phyloP scores from a whole-genome alignment of 1,140 invertebrate genomes.

The Bombus pyrosoma region DNA sequence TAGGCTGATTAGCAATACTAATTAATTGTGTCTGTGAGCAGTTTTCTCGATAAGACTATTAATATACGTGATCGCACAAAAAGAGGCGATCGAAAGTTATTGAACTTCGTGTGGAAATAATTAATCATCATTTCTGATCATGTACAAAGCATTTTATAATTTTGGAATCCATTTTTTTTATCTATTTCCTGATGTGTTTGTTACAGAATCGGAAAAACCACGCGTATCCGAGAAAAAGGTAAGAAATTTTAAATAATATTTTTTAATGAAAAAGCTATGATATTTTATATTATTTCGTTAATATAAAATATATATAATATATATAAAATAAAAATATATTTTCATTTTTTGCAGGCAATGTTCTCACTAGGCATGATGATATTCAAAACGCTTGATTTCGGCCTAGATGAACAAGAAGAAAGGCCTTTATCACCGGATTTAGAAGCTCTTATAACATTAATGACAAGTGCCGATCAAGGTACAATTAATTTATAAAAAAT shows the following conservation, averaged over 20 bases:
- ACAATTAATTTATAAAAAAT: constrained; percentile 57
- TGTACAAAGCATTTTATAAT: not conserved
- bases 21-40: not conserved
- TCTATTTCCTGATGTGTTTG: not conserved
- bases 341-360: constrained; percentile 86
- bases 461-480: constrained; percentile 87
- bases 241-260: constrained; percentile 20
- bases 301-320: too few species aligned
- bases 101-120: not conserved
- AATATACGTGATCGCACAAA: not conserved
- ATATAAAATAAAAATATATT: constrained; percentile 3
- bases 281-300: not conserved
- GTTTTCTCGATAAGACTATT: constrained; percentile 11
- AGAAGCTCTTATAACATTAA: constrained; percentile 91
- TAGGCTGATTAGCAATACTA: not conserved
- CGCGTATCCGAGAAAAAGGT: constrained; percentile 73
- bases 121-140: not conserved
- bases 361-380: constrained; percentile 91
- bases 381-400: constrained; percentile 94
- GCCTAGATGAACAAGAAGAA: constrained; percentile 92
- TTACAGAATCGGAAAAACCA: constrained; percentile 68
- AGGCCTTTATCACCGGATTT: constrained; percentile 91
- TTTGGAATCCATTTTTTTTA: not conserved
- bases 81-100: not conserved
- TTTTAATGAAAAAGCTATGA: not conserved